These are phyloP conservation scores for Phaonia tiefii DNA, from an alignment of 2,888 invertebrate genomes.

Conservation along the genomic window DNA sequence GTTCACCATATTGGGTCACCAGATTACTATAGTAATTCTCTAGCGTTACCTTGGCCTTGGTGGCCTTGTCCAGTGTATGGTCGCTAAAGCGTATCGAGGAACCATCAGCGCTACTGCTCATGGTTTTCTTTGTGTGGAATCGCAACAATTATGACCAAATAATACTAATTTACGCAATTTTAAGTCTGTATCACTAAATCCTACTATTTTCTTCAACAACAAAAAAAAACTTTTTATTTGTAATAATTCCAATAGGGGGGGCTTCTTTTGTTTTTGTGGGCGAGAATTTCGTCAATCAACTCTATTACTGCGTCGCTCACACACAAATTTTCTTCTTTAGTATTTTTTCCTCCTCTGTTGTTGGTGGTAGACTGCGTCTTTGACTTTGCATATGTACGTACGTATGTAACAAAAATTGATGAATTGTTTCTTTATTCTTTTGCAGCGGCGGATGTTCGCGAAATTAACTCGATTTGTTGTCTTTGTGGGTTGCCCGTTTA, in stretches of 20 bases:
- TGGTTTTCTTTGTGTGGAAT: slow-evolving; percentile 67
- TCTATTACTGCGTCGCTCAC: slow-evolving; percentile 45
- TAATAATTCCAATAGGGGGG: slow-evolving; percentile 47
- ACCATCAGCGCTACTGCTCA: slow-evolving; percentile 75
- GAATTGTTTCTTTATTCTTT: slow-evolving; percentile 45
- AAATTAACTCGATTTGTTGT: slow-evolving; percentile 34
- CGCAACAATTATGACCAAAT: slow-evolving; percentile 10
- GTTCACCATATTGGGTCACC: slow-evolving; percentile 97
- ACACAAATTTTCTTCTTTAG: slow-evolving; percentile 33
- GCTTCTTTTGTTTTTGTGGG: slow-evolving; percentile 64
- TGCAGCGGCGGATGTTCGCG: neutral
- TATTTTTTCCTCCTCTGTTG: slow-evolving; percentile 20
- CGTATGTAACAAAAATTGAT: slow-evolving; percentile 32
- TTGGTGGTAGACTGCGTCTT: slow-evolving; percentile 60
- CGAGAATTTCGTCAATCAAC: slow-evolving; percentile 56
- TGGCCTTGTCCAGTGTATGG: slow-evolving; percentile 98
- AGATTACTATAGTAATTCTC: slow-evolving; percentile 99
- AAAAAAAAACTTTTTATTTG: neutral
- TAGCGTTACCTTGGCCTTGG: slow-evolving; percentile 98
- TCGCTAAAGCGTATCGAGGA: slow-evolving; percentile 93
- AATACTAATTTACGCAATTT: neutral
- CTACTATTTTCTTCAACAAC: neutral
- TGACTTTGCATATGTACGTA: slow-evolving; percentile 52
- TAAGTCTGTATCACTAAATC: neutral
- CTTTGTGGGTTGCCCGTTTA: slow-evolving; percentile 44